Conservation (phyloP, 2,888 invertebrate species). For the Tromatobia lineatoria region DNA sequence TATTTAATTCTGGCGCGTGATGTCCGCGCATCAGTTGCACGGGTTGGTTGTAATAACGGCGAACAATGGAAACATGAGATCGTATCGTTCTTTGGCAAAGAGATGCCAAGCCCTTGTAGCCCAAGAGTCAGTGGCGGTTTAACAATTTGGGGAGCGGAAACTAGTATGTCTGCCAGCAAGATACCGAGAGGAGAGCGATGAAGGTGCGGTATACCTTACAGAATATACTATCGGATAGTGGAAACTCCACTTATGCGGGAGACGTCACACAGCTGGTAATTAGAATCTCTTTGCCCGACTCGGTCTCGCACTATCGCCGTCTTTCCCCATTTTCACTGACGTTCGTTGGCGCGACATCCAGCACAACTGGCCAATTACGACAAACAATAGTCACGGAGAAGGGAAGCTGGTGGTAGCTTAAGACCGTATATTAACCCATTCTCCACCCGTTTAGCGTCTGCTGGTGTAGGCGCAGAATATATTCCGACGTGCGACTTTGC, state of each 20-base stretch:
- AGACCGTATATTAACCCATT: constrained; percentile 52
- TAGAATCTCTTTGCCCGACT: constrained; percentile 35
- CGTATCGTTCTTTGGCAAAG: constrained; percentile 7
- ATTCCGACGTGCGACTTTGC: constrained; percentile 31
- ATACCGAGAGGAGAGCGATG: not conserved
- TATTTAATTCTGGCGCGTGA: not conserved
- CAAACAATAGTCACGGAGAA: constrained; percentile 56
- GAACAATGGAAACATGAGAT: constrained; percentile 4
- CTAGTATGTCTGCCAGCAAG: not conserved
- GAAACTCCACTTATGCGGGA: not conserved
- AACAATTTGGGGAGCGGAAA: not conserved
- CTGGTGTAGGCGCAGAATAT: constrained; percentile 3
- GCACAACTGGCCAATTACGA: constrained; percentile 63
- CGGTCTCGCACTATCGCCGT: not conserved
- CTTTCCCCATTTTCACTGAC: constrained; percentile 31
- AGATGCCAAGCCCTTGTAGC: not conserved
- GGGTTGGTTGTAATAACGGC: constrained; percentile 14
- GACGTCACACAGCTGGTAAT: constrained; percentile 51
- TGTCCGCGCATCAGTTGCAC: not conserved
- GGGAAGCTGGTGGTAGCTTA: not conserved
- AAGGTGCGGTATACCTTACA: not conserved
- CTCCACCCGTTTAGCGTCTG: constrained; percentile 34
- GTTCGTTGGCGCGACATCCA: constrained; percentile 53
- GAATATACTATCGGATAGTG: not conserved
- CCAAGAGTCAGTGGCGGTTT: not conserved